These are phyloP conservation scores for Poicephalus meyeri DNA, from an alignment of 2,113 vertebrate genomes.

Conservation along the genomic window DNA sequence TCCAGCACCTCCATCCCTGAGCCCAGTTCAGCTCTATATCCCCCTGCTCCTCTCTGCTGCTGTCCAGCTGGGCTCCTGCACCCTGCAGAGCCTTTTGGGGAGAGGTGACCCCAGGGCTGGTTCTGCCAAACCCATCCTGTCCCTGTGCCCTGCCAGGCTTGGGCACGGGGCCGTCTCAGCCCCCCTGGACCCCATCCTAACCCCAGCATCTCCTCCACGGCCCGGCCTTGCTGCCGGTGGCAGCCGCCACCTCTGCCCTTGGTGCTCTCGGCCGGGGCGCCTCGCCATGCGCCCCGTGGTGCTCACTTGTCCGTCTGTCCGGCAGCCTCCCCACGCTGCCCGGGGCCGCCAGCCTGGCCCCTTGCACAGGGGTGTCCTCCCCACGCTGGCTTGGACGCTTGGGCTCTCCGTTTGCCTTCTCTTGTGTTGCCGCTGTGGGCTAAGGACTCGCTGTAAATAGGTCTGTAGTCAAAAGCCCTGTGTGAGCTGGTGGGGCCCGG, in stretches of 20 bases:
- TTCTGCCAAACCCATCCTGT: neutral
- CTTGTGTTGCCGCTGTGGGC: neutral
- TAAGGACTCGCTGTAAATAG: slow-evolving; percentile 66
- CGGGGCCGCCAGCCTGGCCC: neutral
- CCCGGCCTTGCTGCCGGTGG: neutral
- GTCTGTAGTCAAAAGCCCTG: neutral
- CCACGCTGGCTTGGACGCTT: neutral
- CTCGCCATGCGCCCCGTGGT: slow-evolving; percentile 31
- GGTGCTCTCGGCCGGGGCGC: neutral
- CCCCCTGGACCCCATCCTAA: neutral
- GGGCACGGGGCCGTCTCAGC: neutral
- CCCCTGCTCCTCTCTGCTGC: neutral
- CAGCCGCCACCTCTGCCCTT: neutral
- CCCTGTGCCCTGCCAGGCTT: neutral
- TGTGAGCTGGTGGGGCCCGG: slow-evolving; percentile 18
- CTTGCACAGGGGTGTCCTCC: neutral
- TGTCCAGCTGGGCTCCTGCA: neutral
- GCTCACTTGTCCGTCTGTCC: slow-evolving; percentile 52
- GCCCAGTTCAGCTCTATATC: neutral
- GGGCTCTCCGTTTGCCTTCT: slow-evolving; percentile 30
- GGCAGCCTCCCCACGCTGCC: neutral
- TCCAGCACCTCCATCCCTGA: neutral
- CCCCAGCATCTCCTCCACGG: neutral
- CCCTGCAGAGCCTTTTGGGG: neutral
- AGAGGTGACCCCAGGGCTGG: neutral